Base-by-base conservation (phyloP, 2,888 invertebrate species). In the Eupithecia exiguata region DNA sequence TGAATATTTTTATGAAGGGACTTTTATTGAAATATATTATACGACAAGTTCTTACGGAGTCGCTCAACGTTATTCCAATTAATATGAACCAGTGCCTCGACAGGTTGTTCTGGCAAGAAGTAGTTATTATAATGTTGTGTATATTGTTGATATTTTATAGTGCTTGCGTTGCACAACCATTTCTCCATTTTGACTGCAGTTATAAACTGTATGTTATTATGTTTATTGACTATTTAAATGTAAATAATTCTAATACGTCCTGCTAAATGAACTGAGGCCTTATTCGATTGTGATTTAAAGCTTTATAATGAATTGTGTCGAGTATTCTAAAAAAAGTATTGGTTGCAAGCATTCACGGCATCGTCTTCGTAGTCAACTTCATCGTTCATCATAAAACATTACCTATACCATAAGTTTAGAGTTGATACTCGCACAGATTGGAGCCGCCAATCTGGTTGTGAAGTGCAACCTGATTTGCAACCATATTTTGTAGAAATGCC, bases 401-500 rank as follows among this genome's bases (percentile, higher is more conserved):
- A 18, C 62, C 68, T 68, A 66, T 73, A 65, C 68, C 10, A 68
- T 71, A 35, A 67, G 70, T 68, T 65, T 68, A 71, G 46, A 61
- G 69, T 71, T 72, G 82, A 76, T 80, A 85, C 89, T 91, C 90
- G 79, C 87, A 82, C 82, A 88, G 81, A 89, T 92, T 92, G 90
- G 88, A 69, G 65, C 38, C 86, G 84, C 88, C 90, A 92, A 92
- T 90, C 88, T 87, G 82, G 84, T 81, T 79, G 87, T 81, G 83
- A 88, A 91, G 91, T 86, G 80, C 81, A 61, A 65, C 61, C 36
- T 70, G 63, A 46, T 35, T 16, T 75, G 66, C 76, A 68, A 68
- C 68, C 71, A 76, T 80, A 79, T 74, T 76, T 74, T 71, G 68
- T 70, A 72, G 68, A 74, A 72, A 73, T 71, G 79, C 77, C 77